Evolutionary conservation across 2,888 invertebrate genomes (phyloP).

Genomic region (Endotricha flammealis): DNA sequence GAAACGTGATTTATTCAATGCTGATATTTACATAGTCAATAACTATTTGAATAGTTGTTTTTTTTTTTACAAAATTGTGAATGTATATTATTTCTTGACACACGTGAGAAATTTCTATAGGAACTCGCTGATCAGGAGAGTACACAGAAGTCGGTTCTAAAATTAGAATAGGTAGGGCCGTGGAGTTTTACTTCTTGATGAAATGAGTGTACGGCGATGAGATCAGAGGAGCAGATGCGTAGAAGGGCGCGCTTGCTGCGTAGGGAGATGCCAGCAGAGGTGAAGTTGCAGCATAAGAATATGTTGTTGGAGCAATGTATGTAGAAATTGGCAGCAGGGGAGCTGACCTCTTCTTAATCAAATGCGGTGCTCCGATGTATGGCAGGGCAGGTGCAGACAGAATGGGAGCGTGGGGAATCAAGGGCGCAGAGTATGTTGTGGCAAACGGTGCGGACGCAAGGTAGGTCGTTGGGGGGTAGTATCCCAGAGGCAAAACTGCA

Average conservation of each 20-base stretch:
- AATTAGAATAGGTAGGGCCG: too few relatives aligned
- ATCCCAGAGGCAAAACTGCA: slow-evolving; percentile 20
- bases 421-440: slow-evolving; percentile 30
- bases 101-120: too few relatives aligned
- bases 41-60: slow-evolving; percentile 9
- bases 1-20: slow-evolving; percentile 6
- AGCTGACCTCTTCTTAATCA: slow-evolving; percentile 52
- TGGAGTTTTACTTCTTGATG: slow-evolving; percentile 56
- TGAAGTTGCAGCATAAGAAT: slow-evolving; percentile 36
- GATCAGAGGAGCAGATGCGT: slow-evolving; percentile 17
- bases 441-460: slow-evolving; percentile 14
- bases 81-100: too few relatives aligned
- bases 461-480: slow-evolving; percentile 27
- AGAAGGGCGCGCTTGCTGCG: slow-evolving; percentile 29
- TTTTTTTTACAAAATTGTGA: too few relatives aligned
- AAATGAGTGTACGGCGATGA: slow-evolving; percentile 41
- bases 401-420: slow-evolving; percentile 24
- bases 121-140: too few relatives aligned
- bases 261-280: slow-evolving; percentile 39
- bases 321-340: slow-evolving; percentile 22
- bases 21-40: too few relatives aligned
- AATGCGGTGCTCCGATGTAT: slow-evolving; percentile 34
- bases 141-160: too few relatives aligned
- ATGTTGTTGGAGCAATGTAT: slow-evolving; percentile 30
- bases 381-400: slow-evolving; percentile 26